Evolutionary conservation across 2,888 invertebrate genomes (phyloP).

Genomic region (Clepsis dumicolana): DNA sequence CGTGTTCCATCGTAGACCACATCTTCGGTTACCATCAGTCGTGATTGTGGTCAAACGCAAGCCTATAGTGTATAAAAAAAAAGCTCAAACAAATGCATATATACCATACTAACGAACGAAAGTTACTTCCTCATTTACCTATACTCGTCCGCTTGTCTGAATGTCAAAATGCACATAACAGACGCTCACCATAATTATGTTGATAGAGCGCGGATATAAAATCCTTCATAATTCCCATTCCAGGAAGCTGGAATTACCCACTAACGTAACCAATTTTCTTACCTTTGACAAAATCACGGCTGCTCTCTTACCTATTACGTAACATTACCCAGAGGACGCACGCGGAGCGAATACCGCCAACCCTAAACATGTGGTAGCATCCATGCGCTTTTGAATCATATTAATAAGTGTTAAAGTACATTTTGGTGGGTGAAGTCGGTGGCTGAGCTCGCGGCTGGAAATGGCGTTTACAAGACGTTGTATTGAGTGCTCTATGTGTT

Average conservation of each 20-base stretch:
- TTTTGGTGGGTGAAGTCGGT: slow-evolving; percentile 58
- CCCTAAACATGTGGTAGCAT: slow-evolving; percentile 59
- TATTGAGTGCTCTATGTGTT: slow-evolving; percentile 69
- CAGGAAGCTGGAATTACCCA: slow-evolving; percentile 74
- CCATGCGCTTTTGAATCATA: slow-evolving; percentile 70
- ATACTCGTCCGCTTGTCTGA: neutral
- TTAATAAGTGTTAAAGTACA: slow-evolving; percentile 70
- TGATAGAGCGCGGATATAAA: slow-evolving; percentile 27
- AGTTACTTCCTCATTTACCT: neutral
- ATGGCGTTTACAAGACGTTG: slow-evolving; percentile 62
- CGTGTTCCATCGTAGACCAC: too few relatives aligned
- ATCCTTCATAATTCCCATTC: slow-evolving; percentile 68
- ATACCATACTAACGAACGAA: neutral
- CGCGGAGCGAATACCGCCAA: slow-evolving; percentile 73
- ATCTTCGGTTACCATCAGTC: too few relatives aligned
- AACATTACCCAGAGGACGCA: slow-evolving; percentile 84
- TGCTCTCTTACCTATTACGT: slow-evolving; percentile 79
- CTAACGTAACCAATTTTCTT: slow-evolving; percentile 84
- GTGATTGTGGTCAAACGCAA: too few relatives aligned
- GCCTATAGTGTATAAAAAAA: too few relatives aligned
- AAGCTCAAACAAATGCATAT: neutral
- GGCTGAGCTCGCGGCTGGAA: slow-evolving; percentile 52
- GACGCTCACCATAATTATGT: slow-evolving; percentile 22
- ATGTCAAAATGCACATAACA: neutral
- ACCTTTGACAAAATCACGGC: slow-evolving; percentile 85